A percentile compares a stretch with the other conserved stretches of the same genome.
Conservation (phyloP, 1,140 invertebrate species). For the Ganaspis sp. region DNA sequence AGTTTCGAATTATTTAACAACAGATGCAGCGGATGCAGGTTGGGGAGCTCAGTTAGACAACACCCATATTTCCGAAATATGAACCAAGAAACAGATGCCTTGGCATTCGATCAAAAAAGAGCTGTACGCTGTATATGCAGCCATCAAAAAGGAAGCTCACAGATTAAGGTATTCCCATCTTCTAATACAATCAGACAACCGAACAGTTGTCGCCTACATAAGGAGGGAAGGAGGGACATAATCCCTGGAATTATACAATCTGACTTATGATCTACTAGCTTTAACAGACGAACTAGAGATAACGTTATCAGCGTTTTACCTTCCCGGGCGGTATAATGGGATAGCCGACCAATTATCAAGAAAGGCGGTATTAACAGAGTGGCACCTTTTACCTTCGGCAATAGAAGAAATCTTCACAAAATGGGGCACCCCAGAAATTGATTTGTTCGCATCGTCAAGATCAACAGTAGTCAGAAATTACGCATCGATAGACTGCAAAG, state of each 20-base stretch:
- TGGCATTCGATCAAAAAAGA: conserved; percentile 57
- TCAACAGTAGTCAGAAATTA: too few species aligned
- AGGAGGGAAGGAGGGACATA: conserved; percentile 63
- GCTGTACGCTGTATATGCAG: conserved; percentile 45
- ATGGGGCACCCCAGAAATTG: too few species aligned
- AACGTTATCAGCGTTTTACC: too few species aligned
- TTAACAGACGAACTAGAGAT: too few species aligned
- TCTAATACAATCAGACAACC: background rate
- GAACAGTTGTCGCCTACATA: conserved; percentile 53
- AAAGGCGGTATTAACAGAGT: too few species aligned
- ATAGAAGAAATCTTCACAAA: too few species aligned
- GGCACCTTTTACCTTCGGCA: too few species aligned
- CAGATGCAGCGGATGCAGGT: conserved; percentile 48
- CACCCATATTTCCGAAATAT: conserved; percentile 37
- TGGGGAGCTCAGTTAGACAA: conserved; percentile 50
- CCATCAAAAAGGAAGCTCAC: conserved; percentile 39
- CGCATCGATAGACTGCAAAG: too few species aligned
- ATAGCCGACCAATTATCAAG: too few species aligned
- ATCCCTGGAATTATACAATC: conserved; percentile 37
- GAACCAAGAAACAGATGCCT: conserved; percentile 35
- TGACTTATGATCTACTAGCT: too few species aligned
- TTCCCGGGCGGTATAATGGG: too few species aligned
- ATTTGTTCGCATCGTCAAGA: too few species aligned
- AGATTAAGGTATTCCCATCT: background rate
- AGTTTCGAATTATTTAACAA: conserved; percentile 40